Evolutionary conservation across 2,888 invertebrate species (phyloP).

Genomic region (Andrena flavipes): DNA sequence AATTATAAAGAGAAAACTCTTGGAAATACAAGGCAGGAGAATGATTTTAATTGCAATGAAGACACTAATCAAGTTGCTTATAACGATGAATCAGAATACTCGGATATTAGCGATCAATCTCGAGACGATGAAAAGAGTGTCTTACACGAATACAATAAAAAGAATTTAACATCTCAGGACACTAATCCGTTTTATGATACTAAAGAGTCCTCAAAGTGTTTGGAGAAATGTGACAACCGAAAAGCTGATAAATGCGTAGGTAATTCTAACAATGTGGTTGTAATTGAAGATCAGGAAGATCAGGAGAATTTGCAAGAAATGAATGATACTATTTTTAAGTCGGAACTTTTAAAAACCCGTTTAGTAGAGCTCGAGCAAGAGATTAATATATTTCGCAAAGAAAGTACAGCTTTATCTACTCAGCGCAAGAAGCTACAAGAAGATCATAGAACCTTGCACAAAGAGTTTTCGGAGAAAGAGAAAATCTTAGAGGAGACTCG

Average conservation of each 20-base stretch:
- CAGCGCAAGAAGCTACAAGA: constrained; percentile 85
- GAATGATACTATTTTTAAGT: constrained; percentile 86
- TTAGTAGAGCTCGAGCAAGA: constrained; percentile 89
- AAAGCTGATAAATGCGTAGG: constrained; percentile 20
- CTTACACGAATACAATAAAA: constrained; percentile 31
- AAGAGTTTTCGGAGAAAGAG: constrained; percentile 86
- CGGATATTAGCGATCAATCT: constrained; percentile 63
- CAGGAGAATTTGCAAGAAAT: constrained; percentile 81
- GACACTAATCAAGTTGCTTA: constrained; percentile 17
- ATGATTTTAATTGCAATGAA: constrained; percentile 7
- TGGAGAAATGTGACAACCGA: constrained; percentile 44
- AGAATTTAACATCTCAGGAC: constrained; percentile 34
- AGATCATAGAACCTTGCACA: constrained; percentile 85
- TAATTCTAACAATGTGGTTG: constrained; percentile 34
- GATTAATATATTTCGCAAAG: constrained; percentile 86
- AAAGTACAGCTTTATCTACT: constrained; percentile 85
- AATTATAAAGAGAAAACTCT: constrained; percentile 6
- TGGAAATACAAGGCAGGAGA: constrained; percentile 3
- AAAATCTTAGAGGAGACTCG: constrained; percentile 88
- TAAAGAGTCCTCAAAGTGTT: constrained; percentile 23
- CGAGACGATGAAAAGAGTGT: constrained; percentile 58
- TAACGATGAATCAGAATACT: constrained; percentile 36
- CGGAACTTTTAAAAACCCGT: constrained; percentile 87
- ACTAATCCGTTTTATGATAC: constrained; percentile 15
- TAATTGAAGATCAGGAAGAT: constrained; percentile 76